Percentiles rank a stretch among this genome's conserved stretches.
Conservation (phyloP, 2,888 invertebrate species). For the Unio pictorum region DNA sequence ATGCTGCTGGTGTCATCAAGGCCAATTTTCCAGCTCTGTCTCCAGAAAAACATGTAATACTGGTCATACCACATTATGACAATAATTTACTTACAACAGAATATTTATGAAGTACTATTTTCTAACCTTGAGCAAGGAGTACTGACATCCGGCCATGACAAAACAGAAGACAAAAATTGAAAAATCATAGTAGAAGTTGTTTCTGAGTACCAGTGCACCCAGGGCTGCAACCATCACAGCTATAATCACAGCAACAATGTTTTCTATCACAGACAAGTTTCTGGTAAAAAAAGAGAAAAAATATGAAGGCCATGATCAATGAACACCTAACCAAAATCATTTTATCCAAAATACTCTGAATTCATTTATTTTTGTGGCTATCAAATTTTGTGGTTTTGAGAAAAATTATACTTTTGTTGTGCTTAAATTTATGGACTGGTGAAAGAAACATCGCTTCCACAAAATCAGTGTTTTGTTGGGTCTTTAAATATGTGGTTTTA, state of each 20-base stretch:
- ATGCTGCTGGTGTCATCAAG: not conserved
- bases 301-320: not conserved
- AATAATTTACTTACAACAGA: not conserved
- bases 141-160: slow-evolving; percentile 98
- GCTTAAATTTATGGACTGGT: too few species aligned
- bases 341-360: not conserved
- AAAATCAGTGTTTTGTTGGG: too few species aligned
- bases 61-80: not conserved
- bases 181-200: slow-evolving; percentile 91
- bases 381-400: too few species aligned
- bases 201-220: slow-evolving; percentile 86
- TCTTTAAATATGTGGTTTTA: too few species aligned
- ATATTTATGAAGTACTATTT: too few species aligned
- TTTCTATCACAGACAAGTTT: slow-evolving; percentile 85
- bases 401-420: too few species aligned
- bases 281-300: slow-evolving; percentile 68
- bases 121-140: slow-evolving; percentile 86
- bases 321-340: not conserved
- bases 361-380: not conserved
- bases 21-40: not conserved
- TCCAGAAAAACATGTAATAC: not conserved
- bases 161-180: slow-evolving; percentile 96
- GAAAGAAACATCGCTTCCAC: too few species aligned
- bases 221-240: slow-evolving; percentile 89
- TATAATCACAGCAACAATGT: slow-evolving; percentile 85